These are phyloP conservation scores for Myotis daubentonii DNA, from an alignment of 2,797 vertebrate species.

Conservation along the genomic window DNA sequence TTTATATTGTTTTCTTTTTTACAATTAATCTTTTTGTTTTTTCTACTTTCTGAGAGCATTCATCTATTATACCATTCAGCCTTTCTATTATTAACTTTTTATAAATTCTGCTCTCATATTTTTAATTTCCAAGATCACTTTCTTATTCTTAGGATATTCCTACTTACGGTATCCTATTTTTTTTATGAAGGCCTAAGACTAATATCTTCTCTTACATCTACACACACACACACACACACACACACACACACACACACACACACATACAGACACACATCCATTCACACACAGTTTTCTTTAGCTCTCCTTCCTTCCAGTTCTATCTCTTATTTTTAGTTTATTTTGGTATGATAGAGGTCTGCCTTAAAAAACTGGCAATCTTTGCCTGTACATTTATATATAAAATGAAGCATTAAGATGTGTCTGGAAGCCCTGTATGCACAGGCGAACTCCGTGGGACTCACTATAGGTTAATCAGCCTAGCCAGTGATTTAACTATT, in stretches of 20 bases:
- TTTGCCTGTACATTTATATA: background rate
- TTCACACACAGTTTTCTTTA: background rate
- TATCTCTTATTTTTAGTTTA: background rate
- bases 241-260: accelerated
- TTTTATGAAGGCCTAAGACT: background rate
- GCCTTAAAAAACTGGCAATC: background rate
- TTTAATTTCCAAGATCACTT: background rate
- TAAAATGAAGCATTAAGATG: background rate
- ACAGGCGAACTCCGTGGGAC: background rate
- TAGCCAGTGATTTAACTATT: background rate
- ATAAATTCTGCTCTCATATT: background rate
- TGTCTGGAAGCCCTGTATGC: background rate
- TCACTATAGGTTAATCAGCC: background rate
- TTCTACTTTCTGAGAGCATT: background rate
- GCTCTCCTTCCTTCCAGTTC: background rate
- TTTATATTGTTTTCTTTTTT: no score
- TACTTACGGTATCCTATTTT: background rate
- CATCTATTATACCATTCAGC: background rate
- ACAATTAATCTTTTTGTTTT: background rate
- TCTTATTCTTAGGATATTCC: background rate
- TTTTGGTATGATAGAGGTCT: background rate
- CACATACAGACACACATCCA: accelerated
- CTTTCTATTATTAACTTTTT: background rate
- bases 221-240: background rate
- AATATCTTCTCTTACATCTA: background rate